Percentiles rank a stretch among this genome's conserved stretches.
phyloP scores from a whole-genome alignment of 2,797 vertebrate species.

The Catharus ustulatus region DNA sequence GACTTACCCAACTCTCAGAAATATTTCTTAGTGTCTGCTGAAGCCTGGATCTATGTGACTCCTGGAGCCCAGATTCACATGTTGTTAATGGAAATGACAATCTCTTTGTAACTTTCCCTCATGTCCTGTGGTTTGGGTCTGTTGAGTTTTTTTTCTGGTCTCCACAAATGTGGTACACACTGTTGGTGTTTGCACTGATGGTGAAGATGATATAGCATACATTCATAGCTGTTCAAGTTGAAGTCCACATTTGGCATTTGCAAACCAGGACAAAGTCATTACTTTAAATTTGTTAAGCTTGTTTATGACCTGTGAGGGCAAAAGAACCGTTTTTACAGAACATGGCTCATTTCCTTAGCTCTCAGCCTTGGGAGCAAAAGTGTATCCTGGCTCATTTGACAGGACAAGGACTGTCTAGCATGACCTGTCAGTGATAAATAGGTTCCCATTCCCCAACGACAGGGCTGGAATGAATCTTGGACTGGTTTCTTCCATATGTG shows the following conservation, averaged over 20 bases:
- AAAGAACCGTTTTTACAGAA: background rate
- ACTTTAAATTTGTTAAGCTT: constrained; percentile 27
- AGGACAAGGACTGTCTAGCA: constrained; percentile 4
- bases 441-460: background rate
- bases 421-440: constrained; percentile 24
- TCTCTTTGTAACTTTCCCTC: background rate
- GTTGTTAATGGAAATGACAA: background rate
- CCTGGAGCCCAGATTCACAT: background rate
- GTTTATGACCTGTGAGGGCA: background rate
- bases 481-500: background rate
- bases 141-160: background rate
- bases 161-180: background rate
- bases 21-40: background rate
- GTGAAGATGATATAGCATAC: background rate
- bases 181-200: background rate
- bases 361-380: background rate
- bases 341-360: background rate
- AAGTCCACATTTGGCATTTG: background rate
- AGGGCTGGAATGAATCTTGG: background rate
- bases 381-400: constrained; percentile 2
- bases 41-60: background rate
- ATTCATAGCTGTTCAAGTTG: background rate
- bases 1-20: background rate
- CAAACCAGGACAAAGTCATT: background rate
- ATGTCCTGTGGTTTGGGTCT: background rate